Conservation (phyloP, 2,113 vertebrate species). For the Podiceps cristatus region DNA sequence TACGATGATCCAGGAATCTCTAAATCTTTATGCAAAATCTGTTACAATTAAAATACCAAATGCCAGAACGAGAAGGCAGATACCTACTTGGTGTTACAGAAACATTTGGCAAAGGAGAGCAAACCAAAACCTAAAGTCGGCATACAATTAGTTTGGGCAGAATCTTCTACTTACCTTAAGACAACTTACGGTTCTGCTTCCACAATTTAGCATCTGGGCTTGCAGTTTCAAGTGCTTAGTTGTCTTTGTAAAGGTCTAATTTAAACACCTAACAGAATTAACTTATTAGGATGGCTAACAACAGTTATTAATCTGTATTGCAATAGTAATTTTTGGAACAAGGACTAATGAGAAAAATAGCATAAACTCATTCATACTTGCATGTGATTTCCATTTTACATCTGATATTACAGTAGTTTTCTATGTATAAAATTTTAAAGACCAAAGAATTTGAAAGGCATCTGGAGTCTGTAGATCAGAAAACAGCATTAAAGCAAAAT, state of each 20-base stretch:
- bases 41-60: neutral
- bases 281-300: neutral
- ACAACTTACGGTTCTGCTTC: neutral
- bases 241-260: neutral
- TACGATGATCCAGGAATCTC: neutral
- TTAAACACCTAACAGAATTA: neutral
- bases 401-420: neutral
- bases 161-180: neutral
- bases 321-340: neutral
- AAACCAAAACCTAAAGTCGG: neutral
- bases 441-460: neutral
- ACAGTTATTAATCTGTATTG: neutral
- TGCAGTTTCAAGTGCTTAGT: fast-evolving
- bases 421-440: neutral
- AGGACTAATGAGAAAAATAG: neutral
- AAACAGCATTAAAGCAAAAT: neutral
- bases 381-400: neutral
- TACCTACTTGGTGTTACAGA: neutral
- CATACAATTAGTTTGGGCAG: neutral
- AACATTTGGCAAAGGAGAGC: neutral
- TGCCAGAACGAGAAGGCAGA: neutral
- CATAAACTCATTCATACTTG: neutral
- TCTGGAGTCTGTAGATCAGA: neutral
- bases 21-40: neutral
- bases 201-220: neutral